Base-by-base conservation (phyloP, 2,888 invertebrate species). In the Rotaria sp. region DNA sequence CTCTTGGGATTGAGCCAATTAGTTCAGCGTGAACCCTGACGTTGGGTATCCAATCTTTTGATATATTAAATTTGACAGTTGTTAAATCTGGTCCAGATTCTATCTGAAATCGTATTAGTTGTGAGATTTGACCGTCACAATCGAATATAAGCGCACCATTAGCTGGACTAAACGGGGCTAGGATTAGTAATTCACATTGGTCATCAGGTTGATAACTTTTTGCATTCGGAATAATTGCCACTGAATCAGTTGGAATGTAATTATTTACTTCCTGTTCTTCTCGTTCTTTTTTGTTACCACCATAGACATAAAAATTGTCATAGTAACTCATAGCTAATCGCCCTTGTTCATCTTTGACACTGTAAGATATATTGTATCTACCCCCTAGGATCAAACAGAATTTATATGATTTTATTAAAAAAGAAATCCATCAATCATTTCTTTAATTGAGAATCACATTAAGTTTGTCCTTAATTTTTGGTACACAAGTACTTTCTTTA, bases 121-220 rank as follows among this genome's bases (percentile, higher is more conserved):
- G 8, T n/a, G 59, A 59, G 13, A 59, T 24, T 59, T 59, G 59
- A 59, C 59, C 59, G 30, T 30, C 59, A n/a, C 59, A n/a, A 59
- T 59, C 59, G 26, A 59, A 13, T 59, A 59, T n/a, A 59, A 59
- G n/a, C 21, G 21, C 5, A n/a, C 59, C 59, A 59, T 30, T 59
- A 59, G 59, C 59, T n/a, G 59, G 59, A 59, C 59, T 59, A 59
- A 59, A 59, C 30, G 59, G 59, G 7, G 59, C 59, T 59, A 59
- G n/a, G 26, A 59, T 59, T 59, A 59, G 30, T 59, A 59, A 57
- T 59, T 59, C 59, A 59, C 59, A 59, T 26, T 13, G 26, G 13
- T 59, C 59, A n/a, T 59, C 59, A 2, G 59, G n/a, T 59, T n/a
- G n/a, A 59, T 59, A 59, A n/a, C 30, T n/a, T 59, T 1, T n/a